Evolutionary conservation across 92 coral and sea anemone species (phyloP), one percentile per base, ranked within the genome.

Genomic region (Montipora capitata): DNA sequence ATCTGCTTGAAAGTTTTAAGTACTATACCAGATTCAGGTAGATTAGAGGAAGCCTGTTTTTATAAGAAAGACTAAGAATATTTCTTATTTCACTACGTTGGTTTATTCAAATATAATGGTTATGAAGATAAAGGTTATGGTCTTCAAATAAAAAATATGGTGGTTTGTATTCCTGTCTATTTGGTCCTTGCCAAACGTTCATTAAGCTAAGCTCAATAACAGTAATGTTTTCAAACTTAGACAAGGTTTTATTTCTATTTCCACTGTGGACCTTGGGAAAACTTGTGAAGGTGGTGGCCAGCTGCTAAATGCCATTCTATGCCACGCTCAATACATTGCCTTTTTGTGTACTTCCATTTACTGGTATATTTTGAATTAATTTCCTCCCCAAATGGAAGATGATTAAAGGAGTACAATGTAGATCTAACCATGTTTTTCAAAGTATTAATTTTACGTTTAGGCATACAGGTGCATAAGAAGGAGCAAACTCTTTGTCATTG

Each of bases 1-100:
- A 71, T 35, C 80, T 90, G 51, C 84, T 90, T 56, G 89, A 64
- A 20, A 90, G 92, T 52, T 69, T 90, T 62, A 54, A 78, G 42
- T 86, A 68, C 58, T 90, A 84, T 78, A 79, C 71, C 2, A 73
- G 80, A 18, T 90, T 83, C 69, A 90, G 93, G 93, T 90, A 84
- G 58, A 16, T 17, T 61, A 17, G 20, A 61, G 35, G 5, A 15
- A 61, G 27, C 35, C 20, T 61, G 67, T 4, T 4, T 61, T 61
- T 15, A 61, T 61, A 15, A 61, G 35, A 61, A 17, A 13, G 67
- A 17, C 67, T 61, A 15, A 61, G 35, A 61, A 61, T 15, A 3
- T 61, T 61, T 61, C 5, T 45, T 45, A 45, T 58, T 58, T 15
- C 14, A 15, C 5, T 58, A 58, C 17, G 14, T 58, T 58, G 14